These are phyloP conservation scores for Ploceus nigricollis DNA, from an alignment of 2,113 vertebrate species.

Conservation along the genomic window DNA sequence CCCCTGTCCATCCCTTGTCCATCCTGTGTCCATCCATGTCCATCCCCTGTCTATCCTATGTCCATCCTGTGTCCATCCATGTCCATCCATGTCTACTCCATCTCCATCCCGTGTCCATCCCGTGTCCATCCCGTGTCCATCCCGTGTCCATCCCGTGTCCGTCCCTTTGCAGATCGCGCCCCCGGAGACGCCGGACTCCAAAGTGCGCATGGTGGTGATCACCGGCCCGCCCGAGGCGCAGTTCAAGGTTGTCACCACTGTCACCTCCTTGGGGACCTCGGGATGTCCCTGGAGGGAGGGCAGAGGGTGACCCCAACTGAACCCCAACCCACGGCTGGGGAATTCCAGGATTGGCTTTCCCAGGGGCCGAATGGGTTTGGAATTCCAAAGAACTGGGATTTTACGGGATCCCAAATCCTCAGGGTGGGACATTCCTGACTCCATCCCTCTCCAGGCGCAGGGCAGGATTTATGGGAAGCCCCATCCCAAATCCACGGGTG, in stretches of 20 bases:
- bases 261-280: fast-evolving
- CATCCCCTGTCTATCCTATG: too few relatives aligned
- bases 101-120: background rate
- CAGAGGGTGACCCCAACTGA: background rate
- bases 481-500: background rate
- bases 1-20: too few relatives aligned
- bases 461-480: too few relatives aligned
- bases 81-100: too few relatives aligned
- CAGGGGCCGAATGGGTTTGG: fast-evolving
- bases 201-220: constrained; percentile 93
- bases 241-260: constrained; percentile 82
- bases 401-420: background rate
- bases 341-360: background rate
- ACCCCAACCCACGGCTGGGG: fast-evolving
- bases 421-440: background rate
- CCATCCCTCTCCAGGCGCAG: too few relatives aligned
- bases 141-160: background rate
- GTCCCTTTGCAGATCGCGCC: constrained; percentile 83
- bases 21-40: too few relatives aligned
- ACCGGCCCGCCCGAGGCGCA: constrained; percentile 94
- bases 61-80: too few relatives aligned
- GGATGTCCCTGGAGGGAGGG: background rate
- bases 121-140: background rate
- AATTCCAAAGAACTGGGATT: background rate
- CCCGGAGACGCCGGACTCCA: constrained; percentile 89